Evolutionary conservation across 2,797 vertebrate genomes (phyloP), one percentile per base, ranked within the genome.

Genomic region (Synanceia verrucosa): DNA sequence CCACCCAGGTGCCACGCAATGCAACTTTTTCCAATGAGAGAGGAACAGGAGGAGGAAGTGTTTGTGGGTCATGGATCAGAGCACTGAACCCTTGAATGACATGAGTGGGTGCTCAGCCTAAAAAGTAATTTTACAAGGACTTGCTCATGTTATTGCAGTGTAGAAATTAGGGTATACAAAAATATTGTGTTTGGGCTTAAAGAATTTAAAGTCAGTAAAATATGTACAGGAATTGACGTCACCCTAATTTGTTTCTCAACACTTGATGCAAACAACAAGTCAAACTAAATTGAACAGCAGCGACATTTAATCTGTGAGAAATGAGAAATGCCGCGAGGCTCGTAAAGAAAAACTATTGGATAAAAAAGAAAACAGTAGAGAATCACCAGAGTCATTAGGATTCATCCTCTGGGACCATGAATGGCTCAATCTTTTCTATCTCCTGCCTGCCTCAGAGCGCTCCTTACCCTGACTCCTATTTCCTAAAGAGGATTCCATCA

Each of bases 51-150:
- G 12, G 51, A 29, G 78, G 73, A 52, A 43, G 81, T 4, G 8
- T 41, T 41, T 41, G 74, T 14, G 78, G 83, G 80, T 88, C n/a
- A 52, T 44, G 84, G 78, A 87, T 85, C 28, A 73, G 4, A 87
- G 57, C 21, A 12, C n/a, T 8, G 37, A 31, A 69, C 56, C 28
- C 18, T 10, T 13, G 21, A 9, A 31, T 29, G 51, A 9, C 64
- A 55, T 3, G 10, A 26, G 7, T 9, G 14, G 9, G 16, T 16
- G 51, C n/a, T n/a, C n/a, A n/a, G n/a, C n/a, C n/a, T n/a, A n/a
- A n/a, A n/a, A n/a, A n/a, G n/a, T n/a, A n/a, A n/a, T n/a, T n/a
- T n/a, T n/a, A n/a, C n/a, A n/a, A n/a, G n/a, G n/a, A n/a, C n/a
- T n/a, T n/a, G n/a, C n/a, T n/a, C n/a, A n/a, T n/a, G n/a, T n/a